A percentile compares a stretch with the other conserved stretches of the same genome.
phyloP scores from a whole-genome alignment of 2,888 invertebrate genomes.

The Mimas tiliae region DNA sequence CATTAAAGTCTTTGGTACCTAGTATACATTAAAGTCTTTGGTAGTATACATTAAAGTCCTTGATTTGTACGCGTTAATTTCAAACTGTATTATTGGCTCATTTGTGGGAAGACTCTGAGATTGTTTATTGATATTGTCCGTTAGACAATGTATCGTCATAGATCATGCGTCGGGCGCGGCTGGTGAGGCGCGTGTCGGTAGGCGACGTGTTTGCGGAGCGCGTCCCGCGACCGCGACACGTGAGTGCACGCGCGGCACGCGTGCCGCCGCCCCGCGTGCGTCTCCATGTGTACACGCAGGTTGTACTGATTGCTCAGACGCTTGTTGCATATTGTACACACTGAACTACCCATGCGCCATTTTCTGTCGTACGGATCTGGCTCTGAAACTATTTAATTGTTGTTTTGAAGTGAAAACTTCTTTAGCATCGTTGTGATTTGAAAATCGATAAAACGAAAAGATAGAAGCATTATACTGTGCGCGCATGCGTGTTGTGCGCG shows the following conservation, averaged over 20 bases:
- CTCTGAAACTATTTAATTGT: constrained; percentile 48
- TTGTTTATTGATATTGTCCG: too few species aligned
- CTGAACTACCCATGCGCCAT: constrained; percentile 76
- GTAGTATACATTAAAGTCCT: too few species aligned
- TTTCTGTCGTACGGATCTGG: constrained; percentile 64
- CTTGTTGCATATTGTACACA: constrained; percentile 94
- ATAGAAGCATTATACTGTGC: too few species aligned
- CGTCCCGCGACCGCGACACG: constrained; percentile 94
- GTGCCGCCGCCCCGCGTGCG: constrained; percentile 94
- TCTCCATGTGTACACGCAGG: constrained; percentile 94
- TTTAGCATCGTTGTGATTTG: too few species aligned
- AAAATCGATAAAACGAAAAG: too few species aligned
- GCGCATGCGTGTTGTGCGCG: too few species aligned
- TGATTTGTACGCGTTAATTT: too few species aligned
- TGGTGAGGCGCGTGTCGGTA: constrained; percentile 88
- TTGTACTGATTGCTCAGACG: constrained; percentile 96
- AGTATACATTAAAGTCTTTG: too few species aligned
- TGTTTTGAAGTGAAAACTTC: too few species aligned
- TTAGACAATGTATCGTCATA: neutral
- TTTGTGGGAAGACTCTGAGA: too few species aligned
- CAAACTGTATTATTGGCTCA: too few species aligned
- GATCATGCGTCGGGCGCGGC: neutral
- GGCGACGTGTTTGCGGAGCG: constrained; percentile 94
- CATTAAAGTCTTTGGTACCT: too few species aligned
- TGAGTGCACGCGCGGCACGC: constrained; percentile 94